A percentile compares a stretch with the other conserved stretches of the same genome.
phyloP scores from a whole-genome alignment of 1,140 invertebrate species.

The Drosophila funebris region DNA sequence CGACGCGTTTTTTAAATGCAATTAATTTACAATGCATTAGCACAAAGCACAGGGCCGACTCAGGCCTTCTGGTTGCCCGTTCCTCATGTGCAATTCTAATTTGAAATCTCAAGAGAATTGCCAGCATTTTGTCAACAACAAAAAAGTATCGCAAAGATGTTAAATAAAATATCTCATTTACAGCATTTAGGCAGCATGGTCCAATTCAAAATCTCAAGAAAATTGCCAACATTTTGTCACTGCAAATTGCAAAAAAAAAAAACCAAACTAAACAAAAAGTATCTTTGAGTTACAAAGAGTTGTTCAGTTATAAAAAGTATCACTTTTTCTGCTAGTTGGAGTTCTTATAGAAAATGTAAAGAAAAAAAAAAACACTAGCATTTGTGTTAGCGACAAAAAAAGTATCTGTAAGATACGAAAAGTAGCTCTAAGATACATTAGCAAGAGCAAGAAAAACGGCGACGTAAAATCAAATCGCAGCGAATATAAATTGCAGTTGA shows the following conservation, averaged over 20 bases:
- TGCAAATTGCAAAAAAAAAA: neutral
- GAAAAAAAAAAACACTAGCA: neutral
- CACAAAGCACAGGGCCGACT: conserved; percentile 13
- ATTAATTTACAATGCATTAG: conserved; percentile 44
- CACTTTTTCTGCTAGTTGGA: neutral
- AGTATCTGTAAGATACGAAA: conserved; percentile 1
- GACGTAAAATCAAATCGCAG: conserved; percentile 53
- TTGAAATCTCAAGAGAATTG: conserved; percentile 27
- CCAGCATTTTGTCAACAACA: neutral
- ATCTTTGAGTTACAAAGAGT: neutral
- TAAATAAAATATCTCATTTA: neutral
- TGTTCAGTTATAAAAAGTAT: neutral
- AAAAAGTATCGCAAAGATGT: neutral
- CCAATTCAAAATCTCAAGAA: neutral
- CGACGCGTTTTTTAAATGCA: conserved; percentile 54
- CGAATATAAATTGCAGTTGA: conserved; percentile 69
- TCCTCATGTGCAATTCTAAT: conserved; percentile 13
- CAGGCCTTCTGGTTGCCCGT: neutral
- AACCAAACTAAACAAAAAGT: too few species aligned
- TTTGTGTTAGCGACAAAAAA: neutral
- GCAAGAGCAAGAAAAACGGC: conserved; percentile 16
- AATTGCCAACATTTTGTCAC: neutral
- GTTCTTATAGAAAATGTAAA: neutral
- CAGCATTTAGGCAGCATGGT: neutral
- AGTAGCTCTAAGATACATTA: conserved; percentile 9